Percentiles rank a stretch among this genome's conserved stretches.
phyloP scores from a whole-genome alignment of 2,797 vertebrate genomes.

The Characodon lateralis region DNA sequence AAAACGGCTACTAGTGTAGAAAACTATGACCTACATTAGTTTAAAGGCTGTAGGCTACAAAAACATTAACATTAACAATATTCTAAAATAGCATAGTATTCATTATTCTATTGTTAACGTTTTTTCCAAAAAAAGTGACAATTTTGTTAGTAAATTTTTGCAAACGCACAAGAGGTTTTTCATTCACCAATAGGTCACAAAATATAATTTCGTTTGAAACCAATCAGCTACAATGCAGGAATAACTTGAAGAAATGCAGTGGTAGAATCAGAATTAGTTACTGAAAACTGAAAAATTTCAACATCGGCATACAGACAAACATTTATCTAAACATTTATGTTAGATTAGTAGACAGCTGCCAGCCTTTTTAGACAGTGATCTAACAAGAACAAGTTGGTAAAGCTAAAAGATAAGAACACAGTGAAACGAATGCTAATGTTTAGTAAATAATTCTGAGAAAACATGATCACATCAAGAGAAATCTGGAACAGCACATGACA shows the following conservation, averaged over 20 bases:
- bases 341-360: slow-evolving; percentile 18
- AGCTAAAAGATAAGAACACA: slow-evolving; percentile 15
- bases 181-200: not conserved
- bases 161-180: not conserved
- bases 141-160: not conserved
- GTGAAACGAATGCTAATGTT: slow-evolving; percentile 17
- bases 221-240: not conserved
- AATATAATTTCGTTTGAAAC: not conserved
- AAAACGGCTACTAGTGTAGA: not conserved
- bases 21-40: not conserved
- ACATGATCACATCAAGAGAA: slow-evolving; percentile 26
- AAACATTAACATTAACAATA: not conserved
- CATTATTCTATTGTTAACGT: not conserved
- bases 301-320: slow-evolving; percentile 8
- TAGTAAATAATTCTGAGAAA: slow-evolving; percentile 38
- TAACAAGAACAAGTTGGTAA: slow-evolving; percentile 9
- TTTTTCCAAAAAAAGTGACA: not conserved
- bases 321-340: slow-evolving; percentile 18
- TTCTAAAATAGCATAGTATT: not conserved
- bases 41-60: not conserved
- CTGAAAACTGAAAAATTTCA: slow-evolving; percentile 1
- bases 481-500: slow-evolving; percentile 14
- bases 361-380: slow-evolving; percentile 13
- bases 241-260: slow-evolving; percentile 6
- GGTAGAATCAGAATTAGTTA: slow-evolving; percentile 15